These are phyloP conservation scores for Leptinotarsa lineolata DNA, from an alignment of 1,140 invertebrate species.

Conservation along the genomic window DNA sequence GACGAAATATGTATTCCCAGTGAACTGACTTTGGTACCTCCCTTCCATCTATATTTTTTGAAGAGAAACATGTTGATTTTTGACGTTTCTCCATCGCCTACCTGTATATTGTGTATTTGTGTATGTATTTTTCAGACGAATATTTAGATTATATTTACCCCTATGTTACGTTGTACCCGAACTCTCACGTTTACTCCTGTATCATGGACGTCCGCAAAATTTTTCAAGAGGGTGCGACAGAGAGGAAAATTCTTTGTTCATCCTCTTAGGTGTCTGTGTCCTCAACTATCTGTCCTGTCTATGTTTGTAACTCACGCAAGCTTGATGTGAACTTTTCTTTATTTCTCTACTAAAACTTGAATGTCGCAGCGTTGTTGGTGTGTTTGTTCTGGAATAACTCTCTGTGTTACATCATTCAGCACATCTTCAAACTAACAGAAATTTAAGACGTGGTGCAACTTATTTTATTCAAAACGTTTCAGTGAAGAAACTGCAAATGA, in stretches of 20 bases:
- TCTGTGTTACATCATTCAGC: slow-evolving; percentile 6
- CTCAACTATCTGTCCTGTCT: slow-evolving; percentile 27
- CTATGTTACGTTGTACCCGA: slow-evolving; percentile 13
- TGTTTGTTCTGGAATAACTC: neutral
- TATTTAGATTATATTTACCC: slow-evolving; percentile 30
- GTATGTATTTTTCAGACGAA: neutral
- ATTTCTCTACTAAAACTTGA: neutral
- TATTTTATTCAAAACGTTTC: neutral
- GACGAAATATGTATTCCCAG: neutral
- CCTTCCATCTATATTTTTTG: slow-evolving; percentile 21
- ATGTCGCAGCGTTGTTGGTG: neutral
- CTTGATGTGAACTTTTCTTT: neutral
- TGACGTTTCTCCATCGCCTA: slow-evolving; percentile 41
- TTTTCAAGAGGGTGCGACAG: neutral
- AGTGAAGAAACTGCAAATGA: too few relatives aligned
- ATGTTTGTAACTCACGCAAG: slow-evolving; percentile 27
- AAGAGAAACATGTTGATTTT: slow-evolving; percentile 46
- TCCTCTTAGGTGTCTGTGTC: slow-evolving; percentile 15
- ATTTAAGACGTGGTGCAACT: neutral
- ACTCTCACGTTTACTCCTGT: neutral
- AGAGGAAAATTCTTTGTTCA: slow-evolving; percentile 4
- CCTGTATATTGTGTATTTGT: slow-evolving; percentile 52
- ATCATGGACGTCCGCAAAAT: neutral
- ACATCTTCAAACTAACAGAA: neutral
- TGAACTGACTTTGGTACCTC: slow-evolving; percentile 18